Percentiles rank a stretch among this genome's conserved stretches.
phyloP scores from a whole-genome alignment of 2,888 invertebrate genomes.

The Tetranychus truncatus region DNA sequence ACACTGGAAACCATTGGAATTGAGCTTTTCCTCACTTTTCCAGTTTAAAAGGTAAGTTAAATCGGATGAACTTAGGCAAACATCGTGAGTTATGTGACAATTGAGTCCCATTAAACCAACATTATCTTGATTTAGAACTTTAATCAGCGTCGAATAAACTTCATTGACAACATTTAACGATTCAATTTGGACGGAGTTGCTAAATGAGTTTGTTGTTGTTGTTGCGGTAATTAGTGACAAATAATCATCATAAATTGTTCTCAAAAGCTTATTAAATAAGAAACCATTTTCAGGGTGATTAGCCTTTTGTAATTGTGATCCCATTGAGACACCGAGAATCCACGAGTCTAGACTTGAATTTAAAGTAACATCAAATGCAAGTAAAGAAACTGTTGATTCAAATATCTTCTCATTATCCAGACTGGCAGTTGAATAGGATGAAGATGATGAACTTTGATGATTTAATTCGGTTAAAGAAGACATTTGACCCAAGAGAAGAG shows the following conservation, averaged over 20 bases:
- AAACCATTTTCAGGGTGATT: slow-evolving; percentile 25
- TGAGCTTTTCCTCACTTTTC: not conserved
- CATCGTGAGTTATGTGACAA: slow-evolving; percentile 30
- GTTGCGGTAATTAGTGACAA: slow-evolving; percentile 27
- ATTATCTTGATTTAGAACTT: not conserved
- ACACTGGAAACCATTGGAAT: not conserved
- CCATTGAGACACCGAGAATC: slow-evolving; percentile 30
- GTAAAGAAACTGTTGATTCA: slow-evolving; percentile 21
- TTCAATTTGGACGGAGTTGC: slow-evolving; percentile 5
- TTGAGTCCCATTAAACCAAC: slow-evolving; percentile 27
- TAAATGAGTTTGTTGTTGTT: too few species aligned
- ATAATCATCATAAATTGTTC: slow-evolving; percentile 29
- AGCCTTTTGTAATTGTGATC: slow-evolving; percentile 29
- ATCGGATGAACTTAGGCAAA: slow-evolving; percentile 31
- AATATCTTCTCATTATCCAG: not conserved
- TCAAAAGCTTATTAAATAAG: slow-evolving; percentile 25
- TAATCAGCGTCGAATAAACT: slow-evolving; percentile 26
- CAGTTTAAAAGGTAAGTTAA: slow-evolving; percentile 2
- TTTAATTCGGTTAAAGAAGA: not conserved
- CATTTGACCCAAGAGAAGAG: slow-evolving; percentile 19
- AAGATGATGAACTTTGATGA: slow-evolving; percentile 18
- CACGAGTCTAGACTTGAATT: slow-evolving; percentile 32
- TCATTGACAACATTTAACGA: slow-evolving; percentile 19
- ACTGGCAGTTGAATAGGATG: slow-evolving; percentile 10
- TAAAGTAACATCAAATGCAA: slow-evolving; percentile 32